Base-by-base conservation (phyloP, 2,113 vertebrate genomes). In the Muntiacus muntjak region DNA sequence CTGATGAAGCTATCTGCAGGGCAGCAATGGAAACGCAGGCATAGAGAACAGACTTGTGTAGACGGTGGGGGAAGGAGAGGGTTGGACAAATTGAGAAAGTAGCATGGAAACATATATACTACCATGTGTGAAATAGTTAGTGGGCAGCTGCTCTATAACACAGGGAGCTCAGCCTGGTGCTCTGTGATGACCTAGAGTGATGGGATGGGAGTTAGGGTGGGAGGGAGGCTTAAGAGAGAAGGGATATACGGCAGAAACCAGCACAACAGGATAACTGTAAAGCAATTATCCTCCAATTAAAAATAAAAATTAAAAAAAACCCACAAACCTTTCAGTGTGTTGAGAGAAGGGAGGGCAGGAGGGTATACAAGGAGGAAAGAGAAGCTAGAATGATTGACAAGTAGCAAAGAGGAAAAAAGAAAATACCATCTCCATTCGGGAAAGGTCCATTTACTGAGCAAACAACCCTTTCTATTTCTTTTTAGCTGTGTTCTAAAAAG, bases 401-500 rank as follows among this genome's bases (percentile, higher is more conserved):
- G 11, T 7, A 85, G 84, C 82, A 83, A 64, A 89, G 64, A 86
- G 64, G 7, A 19, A 23, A n/a, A 58, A 36, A 58, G 78, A 55
- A 89, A 95, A 83, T 83, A 36, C n/a, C 15, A 15, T 50, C 13
- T 25, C 45, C 58, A 17, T 60, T 43, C 26, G 50, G 74, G 83
- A 87, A 87, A 87, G 55, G 7, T 87, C 91, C 92, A 60, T 86
- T 91, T 95, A 86, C 95, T 55, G 84, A 92, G 90, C 84, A 74
- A 91, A 74, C n/a, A 47, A 50, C 11, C 15, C 79, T 95, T 71
- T 45, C 89, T 78, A 55, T 86, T 90, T 97, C 81, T 62, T 83
- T 83, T 40, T 58, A 76, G 71, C 92, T 96, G 25, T 87, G 50
- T 71, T 95, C 94, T 93, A 26, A 64, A 94, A 98, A 95, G 93